A percentile compares a stretch with the other conserved stretches of the same genome.
Conservation (phyloP, 2,797 vertebrate species). For the Muraenolepis orangiensis region DNA sequence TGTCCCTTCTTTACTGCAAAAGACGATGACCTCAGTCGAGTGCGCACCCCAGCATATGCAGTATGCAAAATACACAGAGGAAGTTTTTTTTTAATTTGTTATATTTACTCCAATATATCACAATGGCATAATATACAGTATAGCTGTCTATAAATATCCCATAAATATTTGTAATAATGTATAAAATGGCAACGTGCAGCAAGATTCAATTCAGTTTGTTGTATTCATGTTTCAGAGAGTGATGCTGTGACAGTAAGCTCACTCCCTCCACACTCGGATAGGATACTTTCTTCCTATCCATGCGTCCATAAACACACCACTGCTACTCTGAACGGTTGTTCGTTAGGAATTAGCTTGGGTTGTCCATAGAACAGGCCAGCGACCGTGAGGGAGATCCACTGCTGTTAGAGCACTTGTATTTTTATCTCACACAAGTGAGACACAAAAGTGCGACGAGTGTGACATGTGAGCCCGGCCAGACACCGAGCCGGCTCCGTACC, state of each 20-base stretch:
- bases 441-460: not conserved
- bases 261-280: constrained; percentile 32
- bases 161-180: not conserved
- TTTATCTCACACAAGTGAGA: not conserved
- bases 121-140: constrained; percentile 57
- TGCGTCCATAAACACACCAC: constrained; percentile 11
- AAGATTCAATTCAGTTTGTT: constrained; percentile 8
- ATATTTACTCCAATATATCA: constrained; percentile 25
- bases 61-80: constrained; percentile 33
- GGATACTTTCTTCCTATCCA: no score
- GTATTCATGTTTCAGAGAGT: constrained; percentile 32
- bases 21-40: constrained; percentile 46
- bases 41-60: constrained; percentile 35
- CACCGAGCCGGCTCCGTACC: constrained; percentile 14
- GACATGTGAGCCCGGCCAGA: constrained; percentile 22
- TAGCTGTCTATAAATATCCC: constrained; percentile 12
- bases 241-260: constrained; percentile 48
- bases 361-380: not conserved
- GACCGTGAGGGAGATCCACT: not conserved
- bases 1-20: constrained; percentile 24
- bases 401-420: not conserved
- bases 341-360: not conserved
- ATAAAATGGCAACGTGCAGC: not conserved
- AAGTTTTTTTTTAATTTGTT: no score
- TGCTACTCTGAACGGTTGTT: constrained; percentile 1